Conservation (phyloP, 2,797 vertebrate species). For the Macropodus opercularis region DNA sequence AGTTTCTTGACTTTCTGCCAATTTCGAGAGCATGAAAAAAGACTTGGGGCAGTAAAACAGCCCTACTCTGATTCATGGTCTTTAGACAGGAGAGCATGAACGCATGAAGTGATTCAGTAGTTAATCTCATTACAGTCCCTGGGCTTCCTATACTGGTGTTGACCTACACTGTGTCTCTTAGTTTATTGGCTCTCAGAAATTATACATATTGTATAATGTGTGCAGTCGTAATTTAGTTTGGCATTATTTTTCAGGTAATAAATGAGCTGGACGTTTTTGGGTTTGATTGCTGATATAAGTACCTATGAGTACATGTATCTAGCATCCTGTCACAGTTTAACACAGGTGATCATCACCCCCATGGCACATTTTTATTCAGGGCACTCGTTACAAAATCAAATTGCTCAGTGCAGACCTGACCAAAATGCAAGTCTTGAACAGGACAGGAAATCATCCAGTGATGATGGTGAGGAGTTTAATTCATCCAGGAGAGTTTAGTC, state of each 20-base stretch:
- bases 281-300: slow-evolving; percentile 7
- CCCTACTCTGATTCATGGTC: slow-evolving; percentile 59
- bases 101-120: slow-evolving; percentile 43
- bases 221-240: neutral
- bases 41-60: slow-evolving; percentile 54
- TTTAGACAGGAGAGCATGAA: slow-evolving; percentile 34
- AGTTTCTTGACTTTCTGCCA: slow-evolving; percentile 65
- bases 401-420: no score
- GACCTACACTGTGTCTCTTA: slow-evolving; percentile 51
- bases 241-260: slow-evolving; percentile 7
- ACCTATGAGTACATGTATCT: slow-evolving; percentile 1
- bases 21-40: slow-evolving; percentile 34
- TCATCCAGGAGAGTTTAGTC: no score
- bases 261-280: neutral
- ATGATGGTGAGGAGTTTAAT: no score
- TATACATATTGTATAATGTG: slow-evolving; percentile 15
- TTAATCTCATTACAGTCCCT: slow-evolving; percentile 54
- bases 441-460: no score
- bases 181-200: slow-evolving; percentile 44
- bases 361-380: no score
- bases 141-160: slow-evolving; percentile 44
- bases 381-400: no score
- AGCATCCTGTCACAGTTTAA: no score
- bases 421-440: no score
- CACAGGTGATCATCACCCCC: neutral